Evolutionary conservation across 2,888 invertebrate species (phyloP), one percentile per base, ranked within the genome.

Genomic region (Tromatobia lineatoria): DNA sequence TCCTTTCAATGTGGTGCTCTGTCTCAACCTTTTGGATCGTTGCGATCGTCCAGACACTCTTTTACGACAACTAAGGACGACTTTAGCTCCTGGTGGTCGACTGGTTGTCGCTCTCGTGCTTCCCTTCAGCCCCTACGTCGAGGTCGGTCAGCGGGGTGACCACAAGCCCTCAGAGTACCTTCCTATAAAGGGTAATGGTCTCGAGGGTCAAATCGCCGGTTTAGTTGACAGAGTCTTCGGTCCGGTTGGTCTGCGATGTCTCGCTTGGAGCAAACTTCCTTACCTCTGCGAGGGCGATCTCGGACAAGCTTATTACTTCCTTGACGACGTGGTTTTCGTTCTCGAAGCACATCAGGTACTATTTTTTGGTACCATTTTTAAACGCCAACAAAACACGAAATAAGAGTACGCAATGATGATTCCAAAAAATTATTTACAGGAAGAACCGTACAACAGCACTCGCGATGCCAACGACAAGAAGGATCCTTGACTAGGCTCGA

Each of bases 271-370:
- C 13, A 96, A 98, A 90, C 96, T 99, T 57, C 99, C 99, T 0
- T 99, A 99, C 93, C 95, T 99, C 52, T 99, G 99, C 94, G 99
- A 99, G 94, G 99, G 99, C 0, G 99, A 99, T 94, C 95, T 99
- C 87, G 95, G 97, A 66, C 98, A 98, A 93, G 97, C 98, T 0
- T 98, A 97, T 94, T 99, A 99, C 94, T 98, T 98, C 96, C 95
- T 99, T 69, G 96, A 97, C 89, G 99, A 99, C 94, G 97, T 97
- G 29, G 95, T 99, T n/a, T 98, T 98, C 92, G 96, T 98, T 57
- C 95, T 97, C 90, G 96, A 95, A 89, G 94, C 94, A 86, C 93
- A 93, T 70, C 86, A 88, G 86, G 88, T 88, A 70, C 50, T 42
- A 15, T 52, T 18, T 34, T 13, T 15, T 47, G 11, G 1, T 47